These are phyloP conservation scores for Theristicus caerulescens DNA, from an alignment of 2,113 vertebrate species.

Conservation along the genomic window DNA sequence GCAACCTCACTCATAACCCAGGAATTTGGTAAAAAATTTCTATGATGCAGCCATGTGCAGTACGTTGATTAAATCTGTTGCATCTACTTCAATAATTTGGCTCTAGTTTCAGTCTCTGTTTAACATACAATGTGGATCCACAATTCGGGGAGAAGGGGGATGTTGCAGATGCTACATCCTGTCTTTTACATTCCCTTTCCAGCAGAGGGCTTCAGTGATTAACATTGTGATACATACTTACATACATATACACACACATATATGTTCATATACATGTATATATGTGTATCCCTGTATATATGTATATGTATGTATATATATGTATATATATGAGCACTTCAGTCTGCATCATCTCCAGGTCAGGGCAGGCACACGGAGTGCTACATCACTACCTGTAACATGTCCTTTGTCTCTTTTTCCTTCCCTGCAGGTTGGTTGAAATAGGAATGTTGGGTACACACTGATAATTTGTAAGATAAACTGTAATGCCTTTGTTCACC, in stretches of 20 bases:
- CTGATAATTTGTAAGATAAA: not conserved
- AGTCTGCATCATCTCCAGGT: not conserved
- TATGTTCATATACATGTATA: accelerated
- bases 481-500: not conserved
- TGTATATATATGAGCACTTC: not conserved
- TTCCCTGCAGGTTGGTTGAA: not conserved
- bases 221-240: not conserved
- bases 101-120: not conserved
- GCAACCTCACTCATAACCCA: not conserved
- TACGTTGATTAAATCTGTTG: not conserved
- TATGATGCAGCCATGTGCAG: not conserved
- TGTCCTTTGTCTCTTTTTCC: not conserved
- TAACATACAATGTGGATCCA: not conserved
- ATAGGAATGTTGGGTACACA: not conserved
- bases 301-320: not conserved
- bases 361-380: not conserved
- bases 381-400: not conserved
- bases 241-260: not conserved
- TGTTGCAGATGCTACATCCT: not conserved
- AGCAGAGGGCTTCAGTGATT: not conserved
- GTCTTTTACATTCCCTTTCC: not conserved
- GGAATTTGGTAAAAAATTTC: not conserved
- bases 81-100: not conserved
- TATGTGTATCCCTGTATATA: not conserved
- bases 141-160: not conserved